Evolutionary conservation across 1,140 invertebrate species (phyloP).

Genomic region (Plutomurus gul): DNA sequence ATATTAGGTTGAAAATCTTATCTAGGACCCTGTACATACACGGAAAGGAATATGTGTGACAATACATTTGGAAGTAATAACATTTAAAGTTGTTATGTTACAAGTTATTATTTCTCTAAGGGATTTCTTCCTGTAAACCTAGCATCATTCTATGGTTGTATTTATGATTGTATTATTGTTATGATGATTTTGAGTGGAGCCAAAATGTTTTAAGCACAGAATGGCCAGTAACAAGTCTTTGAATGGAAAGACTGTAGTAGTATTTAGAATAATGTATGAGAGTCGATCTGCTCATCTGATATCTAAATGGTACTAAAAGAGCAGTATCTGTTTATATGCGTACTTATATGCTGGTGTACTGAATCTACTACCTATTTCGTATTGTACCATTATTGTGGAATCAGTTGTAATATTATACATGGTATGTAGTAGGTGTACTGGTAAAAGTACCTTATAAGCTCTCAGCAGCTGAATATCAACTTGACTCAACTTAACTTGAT

Average conservation of each 20-base stretch:
- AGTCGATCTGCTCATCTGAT: background rate
- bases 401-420: background rate
- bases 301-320: too few species aligned
- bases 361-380: too few species aligned
- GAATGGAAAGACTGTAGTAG: background rate
- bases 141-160: background rate
- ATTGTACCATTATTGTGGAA: background rate
- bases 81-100: conserved; percentile 15
- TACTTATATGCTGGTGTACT: too few species aligned
- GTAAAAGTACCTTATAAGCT: background rate
- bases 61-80: background rate
- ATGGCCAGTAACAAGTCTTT: background rate
- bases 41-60: conserved; percentile 20
- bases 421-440: background rate
- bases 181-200: conserved; percentile 5
- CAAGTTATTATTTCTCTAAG: background rate
- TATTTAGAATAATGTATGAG: too few species aligned
- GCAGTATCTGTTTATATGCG: too few species aligned
- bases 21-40: too few species aligned
- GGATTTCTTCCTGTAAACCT: background rate
- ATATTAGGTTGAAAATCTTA: too few species aligned
- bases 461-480: conserved; percentile 2
- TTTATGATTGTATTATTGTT: conserved; percentile 25
- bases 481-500: conserved; percentile 32
- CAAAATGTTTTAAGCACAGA: background rate